Conservation (phyloP, 2,113 vertebrate species). For the Argyrosomus japonicus region DNA sequence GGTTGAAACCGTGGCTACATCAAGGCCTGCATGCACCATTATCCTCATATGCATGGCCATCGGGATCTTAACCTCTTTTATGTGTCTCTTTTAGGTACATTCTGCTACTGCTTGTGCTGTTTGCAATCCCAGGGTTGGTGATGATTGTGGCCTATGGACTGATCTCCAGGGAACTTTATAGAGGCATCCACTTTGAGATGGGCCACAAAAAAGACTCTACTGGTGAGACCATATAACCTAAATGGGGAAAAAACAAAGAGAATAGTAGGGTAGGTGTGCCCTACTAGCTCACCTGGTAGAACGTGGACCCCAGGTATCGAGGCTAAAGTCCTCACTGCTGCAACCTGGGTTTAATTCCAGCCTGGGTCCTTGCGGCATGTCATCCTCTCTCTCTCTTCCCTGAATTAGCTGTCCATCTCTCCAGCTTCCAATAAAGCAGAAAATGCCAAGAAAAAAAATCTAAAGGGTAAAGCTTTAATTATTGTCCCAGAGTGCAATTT, state of each 20-base stretch:
- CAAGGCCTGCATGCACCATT: background rate
- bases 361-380: too few species aligned
- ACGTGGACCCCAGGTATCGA: too few species aligned
- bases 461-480: background rate
- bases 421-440: too few species aligned
- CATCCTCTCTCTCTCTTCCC: too few species aligned
- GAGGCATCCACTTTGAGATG: slow-evolving; percentile 86
- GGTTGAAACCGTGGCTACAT: background rate
- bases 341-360: too few species aligned
- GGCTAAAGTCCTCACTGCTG: too few species aligned
- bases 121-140: slow-evolving; percentile 86
- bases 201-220: slow-evolving; percentile 79
- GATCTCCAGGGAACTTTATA: slow-evolving; percentile 86
- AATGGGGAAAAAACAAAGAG: background rate
- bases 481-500: background rate
- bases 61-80: background rate
- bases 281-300: too few species aligned
- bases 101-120: slow-evolving; percentile 83
- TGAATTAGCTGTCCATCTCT: too few species aligned
- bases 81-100: slow-evolving; percentile 78
- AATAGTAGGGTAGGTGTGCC: background rate
- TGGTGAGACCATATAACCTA: slow-evolving; percentile 68
- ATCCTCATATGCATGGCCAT: background rate
- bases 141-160: slow-evolving; percentile 87
- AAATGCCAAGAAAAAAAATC: too few species aligned